Conservation (phyloP, 2,797 vertebrate species). For the Xiphophorus birchmanni region DNA sequence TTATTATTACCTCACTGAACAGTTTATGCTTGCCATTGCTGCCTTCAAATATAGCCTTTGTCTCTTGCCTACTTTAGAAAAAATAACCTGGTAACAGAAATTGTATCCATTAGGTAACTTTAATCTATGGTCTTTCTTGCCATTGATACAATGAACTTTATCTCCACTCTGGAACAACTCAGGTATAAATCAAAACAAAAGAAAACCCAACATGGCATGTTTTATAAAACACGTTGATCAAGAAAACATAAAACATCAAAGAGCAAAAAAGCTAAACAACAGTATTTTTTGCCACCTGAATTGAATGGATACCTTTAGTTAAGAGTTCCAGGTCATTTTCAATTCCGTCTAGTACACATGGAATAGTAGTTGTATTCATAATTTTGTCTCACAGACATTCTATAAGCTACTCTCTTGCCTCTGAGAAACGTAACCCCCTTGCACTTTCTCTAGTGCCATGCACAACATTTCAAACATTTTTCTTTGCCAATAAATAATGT, state of each 20-base stretch:
- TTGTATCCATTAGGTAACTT: background rate
- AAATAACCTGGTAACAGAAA: background rate
- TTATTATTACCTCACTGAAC: background rate
- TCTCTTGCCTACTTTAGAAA: background rate
- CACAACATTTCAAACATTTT: background rate
- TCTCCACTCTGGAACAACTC: background rate
- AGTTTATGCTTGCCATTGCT: background rate
- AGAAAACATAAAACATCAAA: background rate
- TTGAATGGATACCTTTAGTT: background rate
- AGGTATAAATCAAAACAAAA: background rate
- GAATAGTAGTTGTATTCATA: background rate
- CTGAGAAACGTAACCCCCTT: background rate
- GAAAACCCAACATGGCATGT: background rate
- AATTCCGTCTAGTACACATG: background rate
- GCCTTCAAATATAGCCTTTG: background rate
- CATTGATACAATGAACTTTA: background rate
- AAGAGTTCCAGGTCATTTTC: background rate
- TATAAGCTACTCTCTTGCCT: background rate
- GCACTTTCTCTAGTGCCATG: background rate
- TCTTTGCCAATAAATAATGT: background rate
- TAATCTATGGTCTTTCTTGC: background rate
- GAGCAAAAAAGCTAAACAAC: background rate
- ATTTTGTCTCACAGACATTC: background rate
- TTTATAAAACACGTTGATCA: background rate
- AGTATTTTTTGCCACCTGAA: background rate